Evolutionary conservation across 2,113 vertebrate genomes (phyloP).

Genomic region (Cichladusa arquata): DNA sequence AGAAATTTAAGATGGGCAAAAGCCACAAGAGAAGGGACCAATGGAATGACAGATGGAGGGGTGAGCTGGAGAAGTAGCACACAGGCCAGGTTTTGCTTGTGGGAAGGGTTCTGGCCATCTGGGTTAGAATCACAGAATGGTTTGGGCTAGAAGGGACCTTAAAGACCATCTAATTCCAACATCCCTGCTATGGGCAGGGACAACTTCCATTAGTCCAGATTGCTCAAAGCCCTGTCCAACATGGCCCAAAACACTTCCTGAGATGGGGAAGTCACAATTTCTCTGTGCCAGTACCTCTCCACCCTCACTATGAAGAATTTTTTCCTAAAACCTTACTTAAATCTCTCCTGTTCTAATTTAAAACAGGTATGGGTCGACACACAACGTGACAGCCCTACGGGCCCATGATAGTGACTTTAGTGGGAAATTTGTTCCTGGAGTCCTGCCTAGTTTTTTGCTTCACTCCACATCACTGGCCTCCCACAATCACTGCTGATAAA

Average conservation of each 20-base stretch:
- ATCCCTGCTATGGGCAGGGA: not conserved
- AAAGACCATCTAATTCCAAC: not conserved
- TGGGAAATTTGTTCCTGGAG: not conserved
- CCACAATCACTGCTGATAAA: not conserved
- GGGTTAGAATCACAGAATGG: not conserved
- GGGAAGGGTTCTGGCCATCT: not conserved
- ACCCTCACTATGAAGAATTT: not conserved
- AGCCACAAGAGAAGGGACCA: not conserved
- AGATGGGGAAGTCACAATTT: not conserved
- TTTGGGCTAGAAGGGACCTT: not conserved
- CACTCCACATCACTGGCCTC: not conserved
- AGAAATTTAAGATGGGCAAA: not conserved
- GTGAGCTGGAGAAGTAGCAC: not conserved
- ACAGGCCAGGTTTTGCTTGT: not conserved
- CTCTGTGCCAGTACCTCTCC: not conserved
- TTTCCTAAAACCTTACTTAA: not conserved
- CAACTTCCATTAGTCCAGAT: not conserved
- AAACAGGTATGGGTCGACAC: not conserved
- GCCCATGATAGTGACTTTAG: fast-evolving
- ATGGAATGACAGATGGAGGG: not conserved
- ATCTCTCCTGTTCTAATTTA: not conserved
- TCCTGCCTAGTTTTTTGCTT: not conserved
- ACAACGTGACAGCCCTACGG: not conserved
- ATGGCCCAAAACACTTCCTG: not conserved
- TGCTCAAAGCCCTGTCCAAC: not conserved